Base-by-base conservation (phyloP, 2,797 vertebrate genomes). In the Alcedo quadribrachys region DNA sequence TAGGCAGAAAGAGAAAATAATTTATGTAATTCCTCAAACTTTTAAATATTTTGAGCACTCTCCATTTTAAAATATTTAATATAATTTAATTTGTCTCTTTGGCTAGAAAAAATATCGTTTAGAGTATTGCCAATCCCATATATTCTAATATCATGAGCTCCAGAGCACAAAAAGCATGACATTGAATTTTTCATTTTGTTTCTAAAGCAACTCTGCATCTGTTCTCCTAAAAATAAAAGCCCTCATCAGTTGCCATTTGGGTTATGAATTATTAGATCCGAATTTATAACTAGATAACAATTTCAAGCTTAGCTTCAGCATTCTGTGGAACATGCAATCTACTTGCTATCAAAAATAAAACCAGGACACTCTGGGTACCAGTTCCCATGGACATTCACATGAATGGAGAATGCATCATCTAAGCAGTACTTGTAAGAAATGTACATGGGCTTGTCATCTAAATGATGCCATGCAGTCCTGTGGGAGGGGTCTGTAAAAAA, bases 191-290 rank as follows among this genome's bases (percentile, higher is more conserved):
- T 67, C 48, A 74, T 70, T 92, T 67, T 86, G 37, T 91, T 92
- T 95, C 69, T 91, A 73, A 91, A 88, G 53, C 42, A 2, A 8
- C 40, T 93, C 60, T 70, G 19, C 92, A 93, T 96, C 86, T 95
- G 88, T 92, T 94, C 65, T 87, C 61, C 94, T 95, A 93, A 95
- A 95, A 92, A 92, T 93, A 95, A 86, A 88, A 91, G 18, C 75
- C 53, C 86, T 94, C 78, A 89, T 95, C 93, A 94, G 73, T 91
- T 94, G 78, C 76, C 86, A 85, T 93, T 92, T 92, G 61, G 68
- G n/a, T 94, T 93, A 85, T 82, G 68, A 94, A 90, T 80, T 93
- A 87, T 80, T 85, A 90, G 78, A 88, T 90, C 58, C 70, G 70
- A 95, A 93, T 92, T 68, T 92, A 46, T 85, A 81, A 81, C 51